These are phyloP conservation scores for Bradysia coprophila DNA, from an alignment of 1,140 invertebrate species.

Conservation along the genomic window DNA sequence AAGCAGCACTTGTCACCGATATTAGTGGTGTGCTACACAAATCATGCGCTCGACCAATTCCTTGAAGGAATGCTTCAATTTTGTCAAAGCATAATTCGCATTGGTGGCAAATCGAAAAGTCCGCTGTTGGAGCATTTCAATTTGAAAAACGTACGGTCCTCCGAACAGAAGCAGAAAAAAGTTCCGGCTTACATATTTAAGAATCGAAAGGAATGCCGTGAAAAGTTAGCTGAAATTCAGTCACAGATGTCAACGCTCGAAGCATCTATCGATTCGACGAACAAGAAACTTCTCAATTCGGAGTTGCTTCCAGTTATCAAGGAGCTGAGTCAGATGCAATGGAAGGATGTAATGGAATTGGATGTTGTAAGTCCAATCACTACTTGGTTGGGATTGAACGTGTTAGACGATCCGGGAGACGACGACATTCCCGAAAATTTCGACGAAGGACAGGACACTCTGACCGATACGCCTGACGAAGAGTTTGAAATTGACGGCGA, in stretches of 20 bases:
- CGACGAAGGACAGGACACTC: too few species aligned
- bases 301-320: neutral
- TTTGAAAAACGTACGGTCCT: neutral
- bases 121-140: neutral
- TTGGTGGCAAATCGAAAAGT: constrained; percentile 28
- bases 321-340: neutral
- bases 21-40: constrained; percentile 67
- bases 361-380: too few species aligned
- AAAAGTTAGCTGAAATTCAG: neutral
- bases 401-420: too few species aligned
- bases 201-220: neutral
- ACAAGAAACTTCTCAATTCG: neutral
- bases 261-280: neutral
- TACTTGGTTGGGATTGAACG: too few species aligned
- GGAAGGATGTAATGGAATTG: too few species aligned
- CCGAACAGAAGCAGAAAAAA: neutral
- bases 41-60: constrained; percentile 80
- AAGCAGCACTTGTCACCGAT: too few species aligned
- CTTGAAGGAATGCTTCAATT: constrained; percentile 44
- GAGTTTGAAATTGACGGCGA: too few species aligned
- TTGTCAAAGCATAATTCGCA: constrained; percentile 39
- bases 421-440: too few species aligned
- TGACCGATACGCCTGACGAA: too few species aligned
- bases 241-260: neutral
- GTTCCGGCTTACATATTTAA: neutral